Percentiles rank a stretch among this genome's conserved stretches.
phyloP scores from a whole-genome alignment of 2,888 invertebrate genomes.

The Lathronympha strigana region DNA sequence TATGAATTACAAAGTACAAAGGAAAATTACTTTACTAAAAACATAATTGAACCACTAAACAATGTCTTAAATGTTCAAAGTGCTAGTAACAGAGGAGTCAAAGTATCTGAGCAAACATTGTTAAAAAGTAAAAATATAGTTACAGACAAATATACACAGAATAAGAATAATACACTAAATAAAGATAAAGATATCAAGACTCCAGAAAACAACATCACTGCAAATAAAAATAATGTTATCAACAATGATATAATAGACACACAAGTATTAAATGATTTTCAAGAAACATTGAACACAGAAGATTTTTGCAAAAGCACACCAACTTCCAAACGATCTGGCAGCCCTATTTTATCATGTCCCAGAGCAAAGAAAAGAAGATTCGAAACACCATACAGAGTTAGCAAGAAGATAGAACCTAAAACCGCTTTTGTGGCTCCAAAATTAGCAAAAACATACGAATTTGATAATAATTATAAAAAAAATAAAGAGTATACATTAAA shows the following conservation, averaged over 20 bases:
- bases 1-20: not conserved
- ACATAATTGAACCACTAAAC: constrained; percentile 32
- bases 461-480: constrained; percentile 65
- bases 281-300: constrained; percentile 66
- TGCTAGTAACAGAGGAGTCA: constrained; percentile 52
- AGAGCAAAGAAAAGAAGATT: constrained; percentile 69
- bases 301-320: constrained; percentile 59
- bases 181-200: not conserved
- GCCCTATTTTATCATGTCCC: constrained; percentile 73
- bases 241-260: constrained; percentile 56
- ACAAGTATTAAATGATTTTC: constrained; percentile 70
- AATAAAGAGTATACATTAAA: constrained; percentile 56
- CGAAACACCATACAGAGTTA: constrained; percentile 60
- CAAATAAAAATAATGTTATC: constrained; percentile 24
- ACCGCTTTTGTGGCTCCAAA: constrained; percentile 32
- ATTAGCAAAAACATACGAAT: constrained; percentile 43
- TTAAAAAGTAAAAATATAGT: constrained; percentile 59
- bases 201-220: constrained; percentile 26
- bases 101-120: constrained; percentile 56
- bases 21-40: not conserved
- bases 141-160: constrained; percentile 50
- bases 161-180: not conserved
- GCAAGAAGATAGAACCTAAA: constrained; percentile 40
- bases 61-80: constrained; percentile 53
- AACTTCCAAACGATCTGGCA: constrained; percentile 64